These are phyloP conservation scores for Heliothis virescens DNA, from an alignment of 1,140 invertebrate species.

Conservation along the genomic window DNA sequence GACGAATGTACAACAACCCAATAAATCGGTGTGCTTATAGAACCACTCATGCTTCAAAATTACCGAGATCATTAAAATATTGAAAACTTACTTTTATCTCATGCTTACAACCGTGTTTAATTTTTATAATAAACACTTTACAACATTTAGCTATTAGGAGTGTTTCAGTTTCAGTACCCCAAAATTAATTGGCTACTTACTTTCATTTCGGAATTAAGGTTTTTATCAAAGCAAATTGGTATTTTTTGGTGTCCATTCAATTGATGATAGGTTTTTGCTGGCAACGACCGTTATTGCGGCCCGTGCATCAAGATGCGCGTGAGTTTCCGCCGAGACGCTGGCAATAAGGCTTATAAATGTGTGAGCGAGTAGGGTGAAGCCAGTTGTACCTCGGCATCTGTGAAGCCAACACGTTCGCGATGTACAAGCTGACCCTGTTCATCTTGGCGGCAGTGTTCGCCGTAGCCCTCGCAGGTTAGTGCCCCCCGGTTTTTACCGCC, in stretches of 20 bases:
- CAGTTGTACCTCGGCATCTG: conserved; percentile 69
- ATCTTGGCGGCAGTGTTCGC: conserved; percentile 70
- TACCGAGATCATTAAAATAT: too few relatives aligned
- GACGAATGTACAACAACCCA: too few relatives aligned
- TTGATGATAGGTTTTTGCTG: conserved; percentile 64
- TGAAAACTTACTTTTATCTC: too few relatives aligned
- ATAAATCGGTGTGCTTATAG: too few relatives aligned
- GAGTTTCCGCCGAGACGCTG: conserved; percentile 58
- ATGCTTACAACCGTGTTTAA: too few relatives aligned
- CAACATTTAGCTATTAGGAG: too few relatives aligned
- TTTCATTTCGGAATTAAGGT: conserved; percentile 40
- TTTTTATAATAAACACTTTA: too few relatives aligned
- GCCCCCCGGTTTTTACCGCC: conserved; percentile 74
- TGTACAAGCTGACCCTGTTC: conserved; percentile 71
- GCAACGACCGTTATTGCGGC: conserved; percentile 71
- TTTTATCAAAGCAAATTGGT: conserved; percentile 43
- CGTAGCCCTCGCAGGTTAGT: conserved; percentile 82
- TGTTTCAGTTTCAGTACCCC: background rate
- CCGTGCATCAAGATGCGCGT: conserved; percentile 61
- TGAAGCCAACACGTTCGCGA: conserved; percentile 65
- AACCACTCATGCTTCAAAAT: too few relatives aligned
- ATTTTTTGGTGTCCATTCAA: conserved; percentile 56
- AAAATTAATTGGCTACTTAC: conserved; percentile 5
- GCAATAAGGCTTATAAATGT: conserved; percentile 69
- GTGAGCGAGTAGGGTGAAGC: conserved; percentile 57